Conservation (phyloP, 1,140 invertebrate species). For the Ceratitis capitata region DNA sequence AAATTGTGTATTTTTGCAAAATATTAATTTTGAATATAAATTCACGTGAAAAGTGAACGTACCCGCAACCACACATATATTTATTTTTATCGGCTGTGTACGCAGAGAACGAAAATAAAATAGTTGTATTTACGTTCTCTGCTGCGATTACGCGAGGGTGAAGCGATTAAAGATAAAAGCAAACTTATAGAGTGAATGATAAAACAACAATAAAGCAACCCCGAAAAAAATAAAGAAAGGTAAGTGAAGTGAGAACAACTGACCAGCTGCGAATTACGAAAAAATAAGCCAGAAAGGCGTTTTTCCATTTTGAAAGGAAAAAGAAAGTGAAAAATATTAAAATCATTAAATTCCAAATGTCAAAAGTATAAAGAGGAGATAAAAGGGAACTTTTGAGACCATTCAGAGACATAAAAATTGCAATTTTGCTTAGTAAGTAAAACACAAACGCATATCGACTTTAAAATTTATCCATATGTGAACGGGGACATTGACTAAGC, state of each 20-base stretch:
- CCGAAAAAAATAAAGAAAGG: not conserved
- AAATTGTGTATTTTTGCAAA: not conserved
- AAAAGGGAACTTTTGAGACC: not conserved
- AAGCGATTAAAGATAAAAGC: not conserved
- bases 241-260: not conserved
- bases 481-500: not conserved
- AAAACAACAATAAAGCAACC: not conserved
- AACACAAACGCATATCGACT: not conserved
- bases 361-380: not conserved
- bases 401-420: not conserved
- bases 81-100: not conserved
- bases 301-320: not conserved
- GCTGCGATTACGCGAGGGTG: not conserved
- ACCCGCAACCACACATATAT: not conserved
- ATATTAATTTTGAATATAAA: not conserved
- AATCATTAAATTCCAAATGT: not conserved
- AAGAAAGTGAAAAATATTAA: not conserved
- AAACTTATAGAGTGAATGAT: not conserved
- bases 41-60: conserved; percentile 19
- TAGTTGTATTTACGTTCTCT: no score
- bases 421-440: not conserved
- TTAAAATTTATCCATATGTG: not conserved
- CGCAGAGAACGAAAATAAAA: not conserved
- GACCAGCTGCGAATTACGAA: not conserved
- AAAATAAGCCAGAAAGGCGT: not conserved